phyloP scores from a whole-genome alignment of 1,140 invertebrate genomes.

The Panagrolaimus sp. region DNA sequence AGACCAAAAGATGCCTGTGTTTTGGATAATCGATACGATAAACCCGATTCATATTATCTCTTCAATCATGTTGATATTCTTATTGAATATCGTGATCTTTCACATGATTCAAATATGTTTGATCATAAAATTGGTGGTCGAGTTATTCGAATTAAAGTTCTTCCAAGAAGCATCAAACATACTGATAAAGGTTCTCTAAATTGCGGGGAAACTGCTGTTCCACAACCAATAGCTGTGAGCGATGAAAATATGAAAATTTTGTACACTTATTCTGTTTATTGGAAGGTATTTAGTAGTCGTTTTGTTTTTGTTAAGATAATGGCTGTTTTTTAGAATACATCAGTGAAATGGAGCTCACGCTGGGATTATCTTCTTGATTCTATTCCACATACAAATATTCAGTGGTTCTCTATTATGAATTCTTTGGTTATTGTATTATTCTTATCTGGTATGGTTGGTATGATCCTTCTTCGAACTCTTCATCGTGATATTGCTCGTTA shows the following conservation, averaged over 20 bases:
- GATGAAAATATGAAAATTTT: slow-evolving; percentile 67
- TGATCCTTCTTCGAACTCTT: slow-evolving; percentile 92
- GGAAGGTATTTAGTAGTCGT: too few relatives aligned
- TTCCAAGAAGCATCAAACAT: slow-evolving; percentile 67
- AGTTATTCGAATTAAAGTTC: slow-evolving; percentile 77
- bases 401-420: slow-evolving; percentile 79
- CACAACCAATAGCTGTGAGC: slow-evolving; percentile 66
- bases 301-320: slow-evolving; percentile 11
- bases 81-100: slow-evolving; percentile 81
- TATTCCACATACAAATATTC: slow-evolving; percentile 95
- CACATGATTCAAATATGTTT: slow-evolving; percentile 70
- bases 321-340: slow-evolving; percentile 65
- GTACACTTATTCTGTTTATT: slow-evolving; percentile 82
- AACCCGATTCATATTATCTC: slow-evolving; percentile 74
- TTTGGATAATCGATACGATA: slow-evolving; percentile 61
- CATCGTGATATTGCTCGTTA: slow-evolving; percentile 98
- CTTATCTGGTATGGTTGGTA: slow-evolving; percentile 89
- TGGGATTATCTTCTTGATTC: slow-evolving; percentile 99
- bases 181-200: slow-evolving; percentile 61
- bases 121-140: slow-evolving; percentile 71
- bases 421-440: slow-evolving; percentile 66
- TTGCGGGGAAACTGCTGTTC: slow-evolving; percentile 58
- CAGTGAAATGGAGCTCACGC: slow-evolving; percentile 91
- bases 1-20: slow-evolving; percentile 66
- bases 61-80: slow-evolving; percentile 93